phyloP scores from a whole-genome alignment of 2,797 vertebrate species.

The Danio choprae region DNA sequence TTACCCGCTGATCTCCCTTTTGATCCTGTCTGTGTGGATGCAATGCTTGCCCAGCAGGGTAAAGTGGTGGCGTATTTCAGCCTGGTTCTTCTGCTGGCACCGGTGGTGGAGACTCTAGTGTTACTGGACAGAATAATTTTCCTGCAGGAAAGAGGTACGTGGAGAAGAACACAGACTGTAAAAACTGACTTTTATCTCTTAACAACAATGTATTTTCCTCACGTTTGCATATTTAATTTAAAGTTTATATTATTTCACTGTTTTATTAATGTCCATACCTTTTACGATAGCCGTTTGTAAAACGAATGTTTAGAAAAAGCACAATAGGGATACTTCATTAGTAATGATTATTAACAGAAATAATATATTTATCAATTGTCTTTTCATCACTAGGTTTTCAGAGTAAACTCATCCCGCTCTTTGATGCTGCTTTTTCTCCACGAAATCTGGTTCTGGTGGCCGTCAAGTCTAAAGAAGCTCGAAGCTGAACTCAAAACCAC shows the following conservation, averaged over 20 bases:
- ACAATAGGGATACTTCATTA: no score
- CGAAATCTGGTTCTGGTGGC: slow-evolving; percentile 92
- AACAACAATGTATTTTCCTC: not conserved
- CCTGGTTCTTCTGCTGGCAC: slow-evolving; percentile 86
- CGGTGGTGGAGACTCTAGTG: slow-evolving; percentile 89
- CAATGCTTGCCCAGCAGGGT: slow-evolving; percentile 82
- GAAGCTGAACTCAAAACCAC: not conserved
- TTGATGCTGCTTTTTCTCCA: slow-evolving; percentile 87
- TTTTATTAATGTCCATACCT: not conserved
- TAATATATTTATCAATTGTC: no score
- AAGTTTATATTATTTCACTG: not conserved
- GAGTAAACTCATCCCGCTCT: slow-evolving; percentile 88
- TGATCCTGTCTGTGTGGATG: slow-evolving; percentile 70
- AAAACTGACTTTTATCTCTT: not conserved
- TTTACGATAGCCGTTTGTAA: no score
- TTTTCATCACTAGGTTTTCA: slow-evolving; percentile 77
- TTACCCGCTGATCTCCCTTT: slow-evolving; percentile 75
- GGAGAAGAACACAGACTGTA: not conserved
- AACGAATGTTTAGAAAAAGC: no score
- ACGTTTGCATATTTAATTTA: not conserved
- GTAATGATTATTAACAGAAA: no score
- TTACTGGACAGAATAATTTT: slow-evolving; percentile 91
- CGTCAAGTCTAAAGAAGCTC: slow-evolving; percentile 68
- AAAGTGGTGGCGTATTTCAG: slow-evolving; percentile 90
- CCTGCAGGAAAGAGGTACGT: slow-evolving; percentile 89